These are phyloP conservation scores for Drosophila stalkeri DNA, from an alignment of 2,888 invertebrate genomes.

Conservation along the genomic window DNA sequence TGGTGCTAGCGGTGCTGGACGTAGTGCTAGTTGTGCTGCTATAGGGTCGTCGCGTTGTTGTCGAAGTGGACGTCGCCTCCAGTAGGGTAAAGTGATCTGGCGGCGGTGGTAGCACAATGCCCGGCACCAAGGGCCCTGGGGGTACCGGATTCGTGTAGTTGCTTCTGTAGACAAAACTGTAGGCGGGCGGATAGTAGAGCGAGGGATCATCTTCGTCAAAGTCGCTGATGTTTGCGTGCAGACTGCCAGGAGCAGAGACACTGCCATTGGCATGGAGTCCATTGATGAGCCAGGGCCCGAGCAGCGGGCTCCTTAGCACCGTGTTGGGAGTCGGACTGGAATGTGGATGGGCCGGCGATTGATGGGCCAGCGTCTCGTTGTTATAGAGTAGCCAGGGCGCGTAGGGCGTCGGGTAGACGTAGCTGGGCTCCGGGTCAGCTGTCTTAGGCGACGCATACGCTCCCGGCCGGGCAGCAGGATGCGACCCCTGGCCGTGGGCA, in stretches of 20 bases:
- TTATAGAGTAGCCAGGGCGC: conserved; percentile 86
- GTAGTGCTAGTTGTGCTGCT: conserved; percentile 35
- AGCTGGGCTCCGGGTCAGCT: conserved; percentile 78
- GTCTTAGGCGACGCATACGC: conserved; percentile 81
- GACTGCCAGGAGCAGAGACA: conserved; percentile 86
- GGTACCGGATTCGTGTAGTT: conserved; percentile 91
- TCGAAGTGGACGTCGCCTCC: conserved; percentile 85
- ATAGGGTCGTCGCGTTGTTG: conserved; percentile 70
- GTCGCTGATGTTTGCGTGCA: conserved; percentile 88
- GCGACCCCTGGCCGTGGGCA: conserved; percentile 81
- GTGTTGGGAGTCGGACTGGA: conserved; percentile 59
- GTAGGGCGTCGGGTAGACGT: conserved; percentile 88
- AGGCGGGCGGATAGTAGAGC: conserved; percentile 95
- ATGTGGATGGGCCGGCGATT: conserved; percentile 18
- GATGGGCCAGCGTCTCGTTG: conserved; percentile 51
- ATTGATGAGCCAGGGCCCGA: conserved; percentile 81
- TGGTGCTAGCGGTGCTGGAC: conserved; percentile 32
- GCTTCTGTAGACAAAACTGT: conserved; percentile 93
- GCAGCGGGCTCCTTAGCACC: conserved; percentile 68
- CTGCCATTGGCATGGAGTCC: conserved; percentile 84
- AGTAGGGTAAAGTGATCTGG: conserved; percentile 93
- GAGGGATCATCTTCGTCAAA: conserved; percentile 96
- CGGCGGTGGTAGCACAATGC: conserved; percentile 94
- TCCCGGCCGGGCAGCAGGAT: conserved; percentile 88
- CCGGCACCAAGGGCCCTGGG: conserved; percentile 94